Evolutionary conservation across 2,797 vertebrate genomes (phyloP).

Genomic region (Ptychadena robeensis): DNA sequence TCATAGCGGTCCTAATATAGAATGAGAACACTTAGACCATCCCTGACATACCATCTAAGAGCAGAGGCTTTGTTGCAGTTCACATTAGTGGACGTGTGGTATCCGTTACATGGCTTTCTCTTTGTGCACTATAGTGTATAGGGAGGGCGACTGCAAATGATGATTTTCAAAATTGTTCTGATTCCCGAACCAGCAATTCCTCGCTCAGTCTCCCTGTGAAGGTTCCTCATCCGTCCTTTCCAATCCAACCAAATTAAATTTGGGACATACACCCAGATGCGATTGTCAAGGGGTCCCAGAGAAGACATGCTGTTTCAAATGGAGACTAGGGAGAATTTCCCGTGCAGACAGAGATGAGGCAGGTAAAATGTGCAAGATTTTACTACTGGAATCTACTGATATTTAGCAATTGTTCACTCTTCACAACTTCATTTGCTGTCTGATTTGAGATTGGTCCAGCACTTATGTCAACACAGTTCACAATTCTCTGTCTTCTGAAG

Average conservation of each 20-base stretch:
- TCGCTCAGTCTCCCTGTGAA: conserved; percentile 20
- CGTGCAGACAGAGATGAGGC: conserved; percentile 25
- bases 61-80: neutral
- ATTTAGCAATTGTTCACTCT: conserved; percentile 49
- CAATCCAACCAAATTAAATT: conserved; percentile 36
- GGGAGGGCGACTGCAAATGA: conserved; percentile 17
- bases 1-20: neutral
- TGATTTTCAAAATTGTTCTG: conserved; percentile 42
- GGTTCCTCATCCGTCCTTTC: conserved; percentile 31
- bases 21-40: neutral
- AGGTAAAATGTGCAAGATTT: conserved; percentile 28
- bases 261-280: conserved; percentile 49
- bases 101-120: conserved; percentile 4
- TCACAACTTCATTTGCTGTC: conserved; percentile 6
- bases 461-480: conserved; percentile 37
- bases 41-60: neutral
- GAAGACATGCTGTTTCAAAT: neutral
- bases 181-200: conserved; percentile 27
- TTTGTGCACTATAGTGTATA: conserved; percentile 20
- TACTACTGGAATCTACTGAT: conserved; percentile 39
- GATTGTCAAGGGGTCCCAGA: neutral
- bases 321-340: neutral
- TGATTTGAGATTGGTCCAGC: neutral
- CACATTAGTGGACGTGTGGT: conserved; percentile 25
- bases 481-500: conserved; percentile 35